Evolutionary conservation across 2,888 invertebrate species (phyloP).

Genomic region (Chorisops tibialis): DNA sequence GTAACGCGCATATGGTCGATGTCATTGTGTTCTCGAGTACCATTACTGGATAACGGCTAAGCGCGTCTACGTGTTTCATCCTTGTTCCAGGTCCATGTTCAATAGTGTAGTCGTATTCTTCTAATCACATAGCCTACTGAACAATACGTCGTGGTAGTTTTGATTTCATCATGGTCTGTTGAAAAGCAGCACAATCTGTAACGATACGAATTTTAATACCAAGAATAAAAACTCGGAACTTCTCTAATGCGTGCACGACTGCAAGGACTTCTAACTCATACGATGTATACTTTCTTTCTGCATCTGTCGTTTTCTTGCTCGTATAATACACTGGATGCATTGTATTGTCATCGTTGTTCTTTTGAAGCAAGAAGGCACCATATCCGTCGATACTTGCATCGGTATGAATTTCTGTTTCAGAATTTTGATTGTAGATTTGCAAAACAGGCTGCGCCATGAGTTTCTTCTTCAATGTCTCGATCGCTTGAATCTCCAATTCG

Average conservation of each 20-base stretch:
- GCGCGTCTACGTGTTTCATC: conserved; percentile 40
- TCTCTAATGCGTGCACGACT: conserved; percentile 36
- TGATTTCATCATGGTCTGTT: conserved; percentile 30
- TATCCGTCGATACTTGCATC: conserved; percentile 38
- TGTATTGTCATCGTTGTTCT: conserved; percentile 25
- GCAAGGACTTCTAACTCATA: conserved; percentile 40
- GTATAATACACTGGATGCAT: conserved; percentile 38
- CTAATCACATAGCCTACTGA: conserved; percentile 29
- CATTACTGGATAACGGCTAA: conserved; percentile 32
- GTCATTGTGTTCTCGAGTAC: no score
- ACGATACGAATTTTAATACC: conserved; percentile 36
- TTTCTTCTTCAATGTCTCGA: neutral
- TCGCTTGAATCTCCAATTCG: neutral
- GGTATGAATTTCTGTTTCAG: conserved; percentile 39
- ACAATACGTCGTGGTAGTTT: conserved; percentile 35
- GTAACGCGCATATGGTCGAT: no score
- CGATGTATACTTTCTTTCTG: conserved; percentile 37
- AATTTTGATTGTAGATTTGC: conserved; percentile 26
- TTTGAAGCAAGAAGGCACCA: conserved; percentile 37
- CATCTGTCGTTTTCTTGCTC: conserved; percentile 35
- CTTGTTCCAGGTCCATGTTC: conserved; percentile 29
- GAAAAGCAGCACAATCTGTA: conserved; percentile 37
- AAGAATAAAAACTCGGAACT: conserved; percentile 36
- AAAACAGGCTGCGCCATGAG: neutral
- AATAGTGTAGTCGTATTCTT: conserved; percentile 31